Evolutionary conservation across 37 sponge, comb jelly and placozoan genomes (phyloP).

Genomic region (Spongilla lacustris): DNA sequence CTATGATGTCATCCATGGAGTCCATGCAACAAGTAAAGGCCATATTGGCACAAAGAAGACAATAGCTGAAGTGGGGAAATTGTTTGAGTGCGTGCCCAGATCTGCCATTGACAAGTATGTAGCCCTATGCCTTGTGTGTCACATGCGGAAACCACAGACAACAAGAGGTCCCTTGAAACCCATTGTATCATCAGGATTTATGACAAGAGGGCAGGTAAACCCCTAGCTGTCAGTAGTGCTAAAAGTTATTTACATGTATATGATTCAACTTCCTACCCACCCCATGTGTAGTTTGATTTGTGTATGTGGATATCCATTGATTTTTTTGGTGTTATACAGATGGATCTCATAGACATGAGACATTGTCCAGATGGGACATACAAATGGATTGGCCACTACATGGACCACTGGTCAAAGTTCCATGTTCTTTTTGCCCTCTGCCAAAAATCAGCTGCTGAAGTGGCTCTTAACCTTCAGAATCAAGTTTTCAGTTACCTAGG

Average conservation of each 20-base stretch:
- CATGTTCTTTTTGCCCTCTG: slow-evolving; percentile 40
- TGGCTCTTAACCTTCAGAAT: slow-evolving; percentile 36
- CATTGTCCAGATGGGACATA: slow-evolving; percentile 55
- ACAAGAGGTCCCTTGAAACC: slow-evolving; percentile 46
- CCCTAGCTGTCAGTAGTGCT: not conserved
- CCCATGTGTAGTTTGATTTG: too few species aligned
- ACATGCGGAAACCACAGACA: slow-evolving; percentile 19
- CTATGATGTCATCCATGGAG: slow-evolving; percentile 5
- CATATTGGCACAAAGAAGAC: slow-evolving; percentile 21
- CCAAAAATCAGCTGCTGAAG: slow-evolving; percentile 43
- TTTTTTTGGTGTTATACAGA: slow-evolving; percentile 10
- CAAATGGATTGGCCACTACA: slow-evolving; percentile 66
- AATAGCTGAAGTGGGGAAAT: slow-evolving; percentile 19
- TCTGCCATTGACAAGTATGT: slow-evolving; percentile 32
- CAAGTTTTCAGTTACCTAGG: not conserved
- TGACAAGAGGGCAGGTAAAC: slow-evolving; percentile 39
- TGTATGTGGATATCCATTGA: too few species aligned
- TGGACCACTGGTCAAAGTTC: slow-evolving; percentile 64
- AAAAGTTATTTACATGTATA: too few species aligned
- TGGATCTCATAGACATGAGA: slow-evolving; percentile 66
- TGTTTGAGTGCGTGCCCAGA: slow-evolving; percentile 31
- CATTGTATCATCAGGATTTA: slow-evolving; percentile 36
- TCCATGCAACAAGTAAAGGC: slow-evolving; percentile 7
- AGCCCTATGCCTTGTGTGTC: slow-evolving; percentile 19
- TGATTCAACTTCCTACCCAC: too few species aligned